Conservation (phyloP, 2,888 invertebrate species). For the Agrotis ipsilon region DNA sequence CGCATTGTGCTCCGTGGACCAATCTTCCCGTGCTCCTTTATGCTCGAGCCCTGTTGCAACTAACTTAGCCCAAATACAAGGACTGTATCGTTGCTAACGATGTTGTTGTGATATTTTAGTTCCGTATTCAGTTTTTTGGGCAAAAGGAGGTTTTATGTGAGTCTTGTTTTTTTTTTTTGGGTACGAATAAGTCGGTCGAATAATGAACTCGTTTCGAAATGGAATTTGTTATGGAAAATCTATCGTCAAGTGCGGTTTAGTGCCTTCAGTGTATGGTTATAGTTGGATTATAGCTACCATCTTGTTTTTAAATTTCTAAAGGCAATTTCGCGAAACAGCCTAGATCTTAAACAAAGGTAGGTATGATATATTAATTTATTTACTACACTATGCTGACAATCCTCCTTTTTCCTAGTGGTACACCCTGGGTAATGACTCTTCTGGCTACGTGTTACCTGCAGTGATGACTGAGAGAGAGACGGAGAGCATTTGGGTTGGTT, state of each 20-base stretch:
- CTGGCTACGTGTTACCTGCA: too few relatives aligned
- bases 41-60: constrained; percentile 55
- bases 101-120: constrained; percentile 43
- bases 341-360: too few relatives aligned
- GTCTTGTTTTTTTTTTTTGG: not conserved
- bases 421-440: too few relatives aligned
- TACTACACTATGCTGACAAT: too few relatives aligned
- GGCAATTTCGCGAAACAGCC: too few relatives aligned
- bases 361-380: too few relatives aligned
- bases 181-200: not conserved
- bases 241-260: not conserved
- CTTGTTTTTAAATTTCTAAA: too few relatives aligned
- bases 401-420: too few relatives aligned
- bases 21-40: constrained; percentile 69
- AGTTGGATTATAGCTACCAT: too few relatives aligned
- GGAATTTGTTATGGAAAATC: not conserved
- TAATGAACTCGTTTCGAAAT: not conserved
- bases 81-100: constrained; percentile 43
- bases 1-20: constrained; percentile 75
- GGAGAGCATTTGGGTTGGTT: too few relatives aligned
- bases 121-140: constrained; percentile 17
- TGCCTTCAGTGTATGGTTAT: not conserved
- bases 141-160: not conserved
- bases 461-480: too few relatives aligned
- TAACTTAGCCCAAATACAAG: constrained; percentile 57